A percentile compares a stretch with the other conserved stretches of the same genome.
Conservation (phyloP, 2,113 vertebrate species). For the Macroglossus sobrinus region DNA sequence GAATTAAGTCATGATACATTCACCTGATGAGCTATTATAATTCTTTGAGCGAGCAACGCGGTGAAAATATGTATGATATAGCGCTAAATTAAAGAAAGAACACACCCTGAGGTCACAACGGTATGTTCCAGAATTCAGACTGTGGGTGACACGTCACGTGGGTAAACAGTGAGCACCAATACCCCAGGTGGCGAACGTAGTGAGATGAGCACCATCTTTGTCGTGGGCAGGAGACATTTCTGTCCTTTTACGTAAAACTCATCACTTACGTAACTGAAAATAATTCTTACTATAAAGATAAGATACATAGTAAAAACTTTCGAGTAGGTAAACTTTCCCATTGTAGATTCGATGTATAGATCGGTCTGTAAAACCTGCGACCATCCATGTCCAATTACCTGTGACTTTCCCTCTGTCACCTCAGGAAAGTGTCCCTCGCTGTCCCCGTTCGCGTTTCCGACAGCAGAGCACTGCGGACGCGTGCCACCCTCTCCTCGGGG, state of each 20-base stretch:
- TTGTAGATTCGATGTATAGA: not conserved
- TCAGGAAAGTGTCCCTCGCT: not conserved
- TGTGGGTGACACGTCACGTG: not conserved
- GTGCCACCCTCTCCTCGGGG: not conserved
- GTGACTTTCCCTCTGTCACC: not conserved
- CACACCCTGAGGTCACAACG: not conserved
- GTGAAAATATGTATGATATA: not conserved
- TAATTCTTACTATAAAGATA: not conserved
- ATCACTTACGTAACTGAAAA: not conserved
- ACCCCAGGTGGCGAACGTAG: accelerated
- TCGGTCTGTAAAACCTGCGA: not conserved
- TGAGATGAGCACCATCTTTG: not conserved
- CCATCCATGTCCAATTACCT: not conserved
- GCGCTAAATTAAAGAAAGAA: not conserved
- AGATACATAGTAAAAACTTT: not conserved
- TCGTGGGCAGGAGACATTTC: not conserved
- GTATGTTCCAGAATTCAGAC: not conserved
- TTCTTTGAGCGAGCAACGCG: not conserved
- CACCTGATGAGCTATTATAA: not conserved
- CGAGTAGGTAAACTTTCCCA: not conserved
- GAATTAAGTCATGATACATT: not conserved
- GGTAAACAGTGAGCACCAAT: not conserved
- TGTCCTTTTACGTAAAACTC: not conserved
- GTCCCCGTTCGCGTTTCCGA: not conserved
- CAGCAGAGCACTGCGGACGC: too few species aligned